Evolutionary conservation across 1,140 invertebrate species (phyloP).

Genomic region (Periplaneta americana): DNA sequence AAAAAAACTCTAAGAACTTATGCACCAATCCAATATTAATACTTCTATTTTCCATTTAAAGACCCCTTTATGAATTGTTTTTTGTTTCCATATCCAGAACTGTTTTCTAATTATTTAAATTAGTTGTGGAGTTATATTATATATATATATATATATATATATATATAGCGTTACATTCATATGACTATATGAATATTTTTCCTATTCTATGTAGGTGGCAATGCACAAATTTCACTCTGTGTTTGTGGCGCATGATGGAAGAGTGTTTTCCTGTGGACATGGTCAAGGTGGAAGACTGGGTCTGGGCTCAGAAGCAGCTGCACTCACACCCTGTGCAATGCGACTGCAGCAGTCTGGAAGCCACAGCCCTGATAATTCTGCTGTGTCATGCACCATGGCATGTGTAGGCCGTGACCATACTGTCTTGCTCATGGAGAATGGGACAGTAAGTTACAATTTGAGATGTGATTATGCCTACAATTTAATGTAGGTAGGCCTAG

Average conservation of each 20-base stretch:
- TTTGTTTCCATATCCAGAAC: no score
- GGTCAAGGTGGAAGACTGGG: slow-evolving; percentile 67
- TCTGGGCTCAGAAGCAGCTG: slow-evolving; percentile 49
- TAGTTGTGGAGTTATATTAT: no score
- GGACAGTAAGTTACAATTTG: slow-evolving; percentile 40
- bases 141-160: no score
- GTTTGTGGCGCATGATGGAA: slow-evolving; percentile 49
- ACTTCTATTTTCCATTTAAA: no score
- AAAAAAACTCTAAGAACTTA: no score
- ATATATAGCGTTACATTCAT: no score
- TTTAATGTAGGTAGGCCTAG: no score
- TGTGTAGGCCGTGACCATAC: slow-evolving; percentile 58
- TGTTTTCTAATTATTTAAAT: no score
- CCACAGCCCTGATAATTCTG: slow-evolving; percentile 29
- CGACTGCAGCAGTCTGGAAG: slow-evolving; percentile 33
- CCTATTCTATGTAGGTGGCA: slow-evolving; percentile 40
- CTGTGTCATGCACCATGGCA: slow-evolving; percentile 30
- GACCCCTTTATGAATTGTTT: no score
- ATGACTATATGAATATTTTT: no score
- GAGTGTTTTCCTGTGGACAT: slow-evolving; percentile 65
- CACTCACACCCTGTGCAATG: slow-evolving; percentile 46
- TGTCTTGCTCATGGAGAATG: slow-evolving; percentile 52
- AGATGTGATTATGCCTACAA: no score
- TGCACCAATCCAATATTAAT: no score
- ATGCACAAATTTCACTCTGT: slow-evolving; percentile 68